phyloP scores from a whole-genome alignment of 2,888 invertebrate species.

The Sminthurinus aureus region DNA sequence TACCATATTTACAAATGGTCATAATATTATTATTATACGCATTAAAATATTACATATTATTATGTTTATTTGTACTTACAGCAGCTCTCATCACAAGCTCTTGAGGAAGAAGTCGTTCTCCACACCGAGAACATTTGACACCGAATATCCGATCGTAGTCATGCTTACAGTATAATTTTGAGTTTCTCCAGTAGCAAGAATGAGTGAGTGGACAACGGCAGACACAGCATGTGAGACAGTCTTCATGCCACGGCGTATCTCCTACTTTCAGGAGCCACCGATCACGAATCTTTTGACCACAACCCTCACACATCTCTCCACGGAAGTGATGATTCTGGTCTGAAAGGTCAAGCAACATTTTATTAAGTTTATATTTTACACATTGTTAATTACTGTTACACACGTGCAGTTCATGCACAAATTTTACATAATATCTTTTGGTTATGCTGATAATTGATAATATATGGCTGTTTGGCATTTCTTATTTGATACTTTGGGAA shows the following conservation, averaged over 20 bases:
- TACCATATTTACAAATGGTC: background rate
- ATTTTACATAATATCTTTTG: too few species aligned
- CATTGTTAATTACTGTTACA: too few species aligned
- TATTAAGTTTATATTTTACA: too few species aligned
- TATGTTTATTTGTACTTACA: slow-evolving; percentile 58
- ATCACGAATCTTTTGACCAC: slow-evolving; percentile 93
- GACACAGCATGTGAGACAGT: slow-evolving; percentile 93
- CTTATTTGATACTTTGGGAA: too few species aligned
- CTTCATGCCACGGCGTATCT: slow-evolving; percentile 95
- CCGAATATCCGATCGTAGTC: slow-evolving; percentile 98
- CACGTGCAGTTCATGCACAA: too few species aligned
- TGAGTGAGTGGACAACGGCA: slow-evolving; percentile 89
- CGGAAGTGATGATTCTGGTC: slow-evolving; percentile 32
- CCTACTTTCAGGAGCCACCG: slow-evolving; percentile 94
- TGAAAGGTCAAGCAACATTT: background rate
- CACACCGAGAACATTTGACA: slow-evolving; percentile 92
- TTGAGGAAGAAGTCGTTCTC: slow-evolving; percentile 86
- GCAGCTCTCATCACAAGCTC: slow-evolving; percentile 96
- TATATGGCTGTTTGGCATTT: too few species aligned
- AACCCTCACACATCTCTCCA: slow-evolving; percentile 87
- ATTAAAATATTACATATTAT: too few species aligned
- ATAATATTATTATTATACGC: too few species aligned
- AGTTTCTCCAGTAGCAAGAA: slow-evolving; percentile 93
- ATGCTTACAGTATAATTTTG: slow-evolving; percentile 94
- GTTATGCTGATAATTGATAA: too few species aligned